Conservation (phyloP, 2,888 invertebrate species). For the Ormyrus rosae region DNA sequence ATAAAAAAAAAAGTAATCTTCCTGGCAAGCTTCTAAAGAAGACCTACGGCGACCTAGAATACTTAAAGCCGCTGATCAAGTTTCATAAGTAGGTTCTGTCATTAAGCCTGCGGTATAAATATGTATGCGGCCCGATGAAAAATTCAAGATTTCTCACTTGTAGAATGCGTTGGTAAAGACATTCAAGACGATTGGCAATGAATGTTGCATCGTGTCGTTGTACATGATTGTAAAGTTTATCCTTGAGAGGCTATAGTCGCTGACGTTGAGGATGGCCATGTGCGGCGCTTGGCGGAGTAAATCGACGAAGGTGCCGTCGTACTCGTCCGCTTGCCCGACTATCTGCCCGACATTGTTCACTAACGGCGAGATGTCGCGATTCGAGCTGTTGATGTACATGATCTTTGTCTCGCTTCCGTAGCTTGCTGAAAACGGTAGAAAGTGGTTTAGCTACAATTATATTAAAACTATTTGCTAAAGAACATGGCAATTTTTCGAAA, state of each 20-base stretch:
- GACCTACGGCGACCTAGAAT: not conserved
- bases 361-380: conserved; percentile 72
- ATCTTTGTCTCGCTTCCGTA: conserved; percentile 80
- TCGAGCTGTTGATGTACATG: conserved; percentile 80
- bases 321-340: conserved; percentile 76
- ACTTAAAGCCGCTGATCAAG: not conserved
- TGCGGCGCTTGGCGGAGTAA: conserved; percentile 81
- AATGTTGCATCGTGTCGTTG: conserved; percentile 88
- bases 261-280: conserved; percentile 82
- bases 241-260: conserved; percentile 76
- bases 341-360: conserved; percentile 68
- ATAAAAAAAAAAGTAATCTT: no score
- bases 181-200: conserved; percentile 86
- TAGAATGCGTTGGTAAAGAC: conserved; percentile 84
- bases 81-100: conserved; percentile 7
- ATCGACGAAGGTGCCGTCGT: conserved; percentile 82
- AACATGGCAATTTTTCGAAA: not conserved
- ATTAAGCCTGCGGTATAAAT: conserved; percentile 5
- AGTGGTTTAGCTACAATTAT: not conserved
- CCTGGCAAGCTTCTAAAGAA: not conserved
- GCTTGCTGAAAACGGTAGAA: conserved; percentile 72
- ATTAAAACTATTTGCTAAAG: no score
- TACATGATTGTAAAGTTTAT: conserved; percentile 82
- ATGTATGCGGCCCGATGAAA: not conserved
- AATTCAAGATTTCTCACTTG: conserved; percentile 77